Conservation (phyloP, 2,888 invertebrate genomes). For the Scelioninae gen. 1 region DNA sequence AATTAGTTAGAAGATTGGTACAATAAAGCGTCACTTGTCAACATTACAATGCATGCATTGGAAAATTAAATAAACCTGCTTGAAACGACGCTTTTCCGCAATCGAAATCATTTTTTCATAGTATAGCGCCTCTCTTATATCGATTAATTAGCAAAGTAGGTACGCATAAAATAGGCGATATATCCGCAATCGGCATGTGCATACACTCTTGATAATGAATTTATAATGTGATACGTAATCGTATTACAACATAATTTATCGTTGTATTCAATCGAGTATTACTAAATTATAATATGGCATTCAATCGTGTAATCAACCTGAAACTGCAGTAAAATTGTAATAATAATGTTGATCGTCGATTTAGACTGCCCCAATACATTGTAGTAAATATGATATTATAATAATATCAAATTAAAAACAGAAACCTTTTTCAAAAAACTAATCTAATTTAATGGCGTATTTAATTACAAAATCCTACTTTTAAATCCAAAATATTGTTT, state of each 20-base stretch:
- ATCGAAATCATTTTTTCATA: constrained; percentile 5
- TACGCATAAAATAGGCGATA: constrained; percentile 34
- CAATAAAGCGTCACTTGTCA: background rate
- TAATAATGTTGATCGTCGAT: constrained; percentile 39
- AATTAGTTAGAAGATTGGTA: constrained; percentile 4
- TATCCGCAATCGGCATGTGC: constrained; percentile 45
- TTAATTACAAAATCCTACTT: no score
- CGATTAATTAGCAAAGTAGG: constrained; percentile 40
- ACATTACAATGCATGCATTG: background rate
- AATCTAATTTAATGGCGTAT: no score
- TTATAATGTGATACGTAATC: constrained; percentile 63
- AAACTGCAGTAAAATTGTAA: constrained; percentile 51
- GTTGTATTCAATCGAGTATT: constrained; percentile 65
- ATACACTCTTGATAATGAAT: constrained; percentile 56
- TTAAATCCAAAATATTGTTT: no score
- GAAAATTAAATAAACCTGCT: background rate
- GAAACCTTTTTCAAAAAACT: background rate
- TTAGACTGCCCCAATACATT: constrained; percentile 20
- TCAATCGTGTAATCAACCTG: constrained; percentile 58
- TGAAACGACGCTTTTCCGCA: background rate
- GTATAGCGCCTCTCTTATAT: background rate
- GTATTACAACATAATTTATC: constrained; percentile 67
- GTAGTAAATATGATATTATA: constrained; percentile 30
- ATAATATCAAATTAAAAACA: background rate
- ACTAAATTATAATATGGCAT: constrained; percentile 58